These are phyloP conservation scores for Pelecanus crispus DNA, from an alignment of 2,113 vertebrate genomes.

Conservation along the genomic window DNA sequence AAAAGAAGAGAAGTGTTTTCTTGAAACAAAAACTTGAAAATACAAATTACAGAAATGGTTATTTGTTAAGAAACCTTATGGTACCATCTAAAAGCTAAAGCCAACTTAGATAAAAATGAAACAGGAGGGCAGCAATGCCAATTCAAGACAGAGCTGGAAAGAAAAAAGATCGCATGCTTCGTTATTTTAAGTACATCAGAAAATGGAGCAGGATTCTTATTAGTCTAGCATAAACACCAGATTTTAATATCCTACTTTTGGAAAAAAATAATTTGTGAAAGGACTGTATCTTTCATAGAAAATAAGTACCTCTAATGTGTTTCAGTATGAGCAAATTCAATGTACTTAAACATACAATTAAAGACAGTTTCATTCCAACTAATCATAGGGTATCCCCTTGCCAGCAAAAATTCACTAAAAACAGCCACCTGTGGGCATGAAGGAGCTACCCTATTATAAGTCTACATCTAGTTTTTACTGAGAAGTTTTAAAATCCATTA, in stretches of 20 bases:
- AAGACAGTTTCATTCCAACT: constrained; percentile 14
- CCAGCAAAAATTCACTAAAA: background rate
- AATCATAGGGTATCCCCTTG: constrained; percentile 7
- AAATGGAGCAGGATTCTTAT: constrained; percentile 79
- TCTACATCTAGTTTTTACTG: constrained; percentile 1
- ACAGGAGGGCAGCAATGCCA: constrained; percentile 73
- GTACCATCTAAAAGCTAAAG: constrained; percentile 78
- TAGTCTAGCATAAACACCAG: constrained; percentile 74
- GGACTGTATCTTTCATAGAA: background rate
- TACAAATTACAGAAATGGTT: background rate
- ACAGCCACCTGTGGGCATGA: background rate
- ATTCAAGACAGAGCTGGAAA: constrained; percentile 78
- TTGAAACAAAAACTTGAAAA: constrained; percentile 51
- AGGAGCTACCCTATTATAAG: constrained; percentile 10
- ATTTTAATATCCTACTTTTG: constrained; percentile 46
- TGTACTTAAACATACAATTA: background rate
- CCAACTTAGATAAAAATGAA: constrained; percentile 71
- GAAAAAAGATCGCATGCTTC: constrained; percentile 76
- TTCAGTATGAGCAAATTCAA: constrained; percentile 4
- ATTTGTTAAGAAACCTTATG: constrained; percentile 69
- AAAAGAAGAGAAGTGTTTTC: constrained; percentile 55
- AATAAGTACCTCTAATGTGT: background rate
- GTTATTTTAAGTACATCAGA: constrained; percentile 72
- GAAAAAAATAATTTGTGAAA: constrained; percentile 5
- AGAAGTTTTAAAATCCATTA: constrained; percentile 20